Evolutionary conservation across 2,113 vertebrate species (phyloP), one percentile per base, ranked within the genome.

Genomic region (Egretta garzetta): DNA sequence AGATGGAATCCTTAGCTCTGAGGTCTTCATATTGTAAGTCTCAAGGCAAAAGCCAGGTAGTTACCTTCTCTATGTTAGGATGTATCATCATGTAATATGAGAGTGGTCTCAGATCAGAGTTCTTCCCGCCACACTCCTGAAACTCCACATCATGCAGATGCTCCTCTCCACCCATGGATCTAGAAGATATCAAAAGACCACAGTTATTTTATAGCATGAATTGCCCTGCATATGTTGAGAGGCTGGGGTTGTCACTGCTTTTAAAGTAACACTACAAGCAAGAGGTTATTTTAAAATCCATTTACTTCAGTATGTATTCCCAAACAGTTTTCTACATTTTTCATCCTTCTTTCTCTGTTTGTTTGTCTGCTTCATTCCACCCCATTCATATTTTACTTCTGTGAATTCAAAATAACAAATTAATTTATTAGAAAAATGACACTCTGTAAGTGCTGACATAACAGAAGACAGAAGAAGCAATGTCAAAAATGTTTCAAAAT

Each of bases 351-450:
- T 85, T 82, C 10, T 52, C 70, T 82, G 11, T 41, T 72, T 93
- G 32, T 85, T 75, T 94, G 30, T 41, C 35, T 90, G 30, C 16
- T 77, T 93, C 28, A 37, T 70, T 84, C 58, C 72, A 16, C 3
- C 5, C 24, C 32, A 37, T 60, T 88, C 67, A 37, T 70, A 58
- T 86, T 92, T 93, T 83, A 55, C 22, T 76, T 76, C 50, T 53
- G 33, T 35, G 22, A 83, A 86, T 80, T 80, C 53, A 83, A 92
- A 92, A 88, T 33, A 92, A 58, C 47, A 62, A 68, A 79, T 64
- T 70, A 68, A 67, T 92, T 95, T 92, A 73, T 88, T 76, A 80
- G 58, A 86, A 83, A 93, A 93, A 95, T 55, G 16, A 56, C 59
- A 47, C 11, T 53, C 33, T 66, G 9, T 27, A 84, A 87, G 19